Evolutionary conservation across 2,797 vertebrate species (phyloP).

Genomic region (Diplodus sargus): DNA sequence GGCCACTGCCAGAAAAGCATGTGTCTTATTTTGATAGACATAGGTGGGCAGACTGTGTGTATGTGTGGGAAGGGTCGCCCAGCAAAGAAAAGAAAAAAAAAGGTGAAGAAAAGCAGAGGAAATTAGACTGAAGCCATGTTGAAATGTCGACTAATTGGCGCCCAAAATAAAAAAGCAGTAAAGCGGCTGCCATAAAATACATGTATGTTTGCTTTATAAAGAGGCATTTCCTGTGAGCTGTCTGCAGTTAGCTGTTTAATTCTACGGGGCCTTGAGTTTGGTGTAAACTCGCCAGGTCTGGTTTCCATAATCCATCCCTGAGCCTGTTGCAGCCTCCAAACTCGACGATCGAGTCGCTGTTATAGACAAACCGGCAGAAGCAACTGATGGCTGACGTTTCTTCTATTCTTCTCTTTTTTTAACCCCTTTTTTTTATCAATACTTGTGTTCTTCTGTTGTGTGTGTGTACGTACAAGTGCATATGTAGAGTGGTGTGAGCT

Average conservation of each 20-base stretch:
- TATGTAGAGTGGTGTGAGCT: neutral
- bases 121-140: constrained; percentile 74
- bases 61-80: constrained; percentile 20
- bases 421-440: constrained; percentile 6
- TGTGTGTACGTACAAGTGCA: neutral
- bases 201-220: constrained; percentile 83
- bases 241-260: constrained; percentile 73
- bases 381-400: constrained; percentile 7
- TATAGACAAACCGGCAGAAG: constrained; percentile 41
- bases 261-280: constrained; percentile 55
- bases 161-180: constrained; percentile 74
- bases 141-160: constrained; percentile 79
- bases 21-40: constrained; percentile 55
- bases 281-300: constrained; percentile 74
- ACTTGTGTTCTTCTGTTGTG: constrained; percentile 32
- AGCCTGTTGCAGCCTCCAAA: constrained; percentile 46
- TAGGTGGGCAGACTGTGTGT: constrained; percentile 27
- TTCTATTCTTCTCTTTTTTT: constrained; percentile 16
- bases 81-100: constrained; percentile 29
- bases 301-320: constrained; percentile 75
- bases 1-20: constrained; percentile 31
- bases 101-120: constrained; percentile 79
- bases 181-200: constrained; percentile 78
- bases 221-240: constrained; percentile 81
- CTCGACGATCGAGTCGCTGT: constrained; percentile 1